phyloP scores from a whole-genome alignment of 1,140 invertebrate genomes.

The Caenorhabditis remanei region DNA sequence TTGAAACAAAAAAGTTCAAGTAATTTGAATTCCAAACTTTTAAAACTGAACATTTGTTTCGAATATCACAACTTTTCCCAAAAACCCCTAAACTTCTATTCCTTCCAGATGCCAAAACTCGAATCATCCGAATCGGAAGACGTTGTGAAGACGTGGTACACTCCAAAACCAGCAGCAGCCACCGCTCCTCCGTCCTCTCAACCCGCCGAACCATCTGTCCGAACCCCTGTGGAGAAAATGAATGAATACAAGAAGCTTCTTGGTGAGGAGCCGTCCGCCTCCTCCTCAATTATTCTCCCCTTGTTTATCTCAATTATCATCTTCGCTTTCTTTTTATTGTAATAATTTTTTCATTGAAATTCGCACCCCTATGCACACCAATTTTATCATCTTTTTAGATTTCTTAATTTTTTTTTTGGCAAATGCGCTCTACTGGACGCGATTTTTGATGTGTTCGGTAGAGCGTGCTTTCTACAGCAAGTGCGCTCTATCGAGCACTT shows the following conservation, averaged over 20 bases:
- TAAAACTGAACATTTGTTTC: too few relatives aligned
- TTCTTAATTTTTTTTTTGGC: background rate
- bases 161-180: background rate
- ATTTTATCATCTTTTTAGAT: conserved; percentile 1
- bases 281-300: background rate
- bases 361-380: background rate
- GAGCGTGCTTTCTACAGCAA: too few relatives aligned
- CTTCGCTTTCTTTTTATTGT: conserved; percentile 8
- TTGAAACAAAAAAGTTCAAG: too few relatives aligned
- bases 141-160: background rate
- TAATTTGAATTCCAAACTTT: too few relatives aligned
- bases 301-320: conserved; percentile 2
- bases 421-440: background rate
- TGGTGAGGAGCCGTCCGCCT: background rate
- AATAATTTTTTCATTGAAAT: background rate
- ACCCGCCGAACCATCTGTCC: background rate
- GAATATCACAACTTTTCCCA: too few relatives aligned
- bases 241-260: conserved; percentile 25
- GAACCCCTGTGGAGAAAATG: conserved; percentile 33
- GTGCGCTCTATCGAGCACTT: too few relatives aligned
- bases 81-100: too few relatives aligned
- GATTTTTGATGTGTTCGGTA: too few relatives aligned
- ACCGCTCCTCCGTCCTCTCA: background rate
- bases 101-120: too few relatives aligned
- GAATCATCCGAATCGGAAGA: too few relatives aligned